phyloP scores from a whole-genome alignment of 2,113 vertebrate species.

The Aepyceros melampus region DNA sequence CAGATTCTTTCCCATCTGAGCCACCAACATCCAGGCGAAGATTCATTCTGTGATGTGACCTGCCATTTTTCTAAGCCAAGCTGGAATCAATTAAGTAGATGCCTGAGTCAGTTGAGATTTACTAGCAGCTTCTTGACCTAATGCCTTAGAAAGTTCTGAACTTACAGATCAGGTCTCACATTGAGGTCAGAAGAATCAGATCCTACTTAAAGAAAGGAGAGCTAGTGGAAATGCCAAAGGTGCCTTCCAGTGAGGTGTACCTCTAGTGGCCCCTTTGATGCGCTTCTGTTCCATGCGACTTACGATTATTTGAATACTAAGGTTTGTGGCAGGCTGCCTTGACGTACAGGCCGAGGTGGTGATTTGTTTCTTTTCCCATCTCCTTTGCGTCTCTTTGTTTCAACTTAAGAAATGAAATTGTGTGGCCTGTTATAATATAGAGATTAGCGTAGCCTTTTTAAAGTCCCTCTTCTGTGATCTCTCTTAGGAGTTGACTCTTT shows the following conservation, averaged over 20 bases:
- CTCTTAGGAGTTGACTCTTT: constrained; percentile 48
- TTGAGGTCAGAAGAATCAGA: constrained; percentile 46
- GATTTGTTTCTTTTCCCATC: constrained; percentile 1
- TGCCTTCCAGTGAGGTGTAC: rapidly evolving
- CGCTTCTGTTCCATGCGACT: neutral
- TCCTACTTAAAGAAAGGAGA: neutral
- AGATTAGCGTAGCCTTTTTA: constrained; percentile 46
- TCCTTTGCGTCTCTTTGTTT: constrained; percentile 32
- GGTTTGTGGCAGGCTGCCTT: neutral
- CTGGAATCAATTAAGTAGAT: neutral
- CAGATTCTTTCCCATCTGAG: neutral
- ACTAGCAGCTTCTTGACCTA: neutral
- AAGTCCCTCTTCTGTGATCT: constrained; percentile 30
- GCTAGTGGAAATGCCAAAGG: neutral
- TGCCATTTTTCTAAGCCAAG: neutral
- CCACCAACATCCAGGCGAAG: neutral
- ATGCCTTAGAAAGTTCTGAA: neutral
- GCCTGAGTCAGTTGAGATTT: neutral
- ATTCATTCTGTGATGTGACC: neutral
- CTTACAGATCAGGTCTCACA: neutral
- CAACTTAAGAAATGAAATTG: constrained; percentile 21
- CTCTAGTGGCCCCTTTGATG: neutral
- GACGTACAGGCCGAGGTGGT: neutral
- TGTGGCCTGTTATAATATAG: neutral
- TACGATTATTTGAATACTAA: neutral